phyloP scores from a whole-genome alignment of 2,113 vertebrate species.

The Xiphophorus maculatus region DNA sequence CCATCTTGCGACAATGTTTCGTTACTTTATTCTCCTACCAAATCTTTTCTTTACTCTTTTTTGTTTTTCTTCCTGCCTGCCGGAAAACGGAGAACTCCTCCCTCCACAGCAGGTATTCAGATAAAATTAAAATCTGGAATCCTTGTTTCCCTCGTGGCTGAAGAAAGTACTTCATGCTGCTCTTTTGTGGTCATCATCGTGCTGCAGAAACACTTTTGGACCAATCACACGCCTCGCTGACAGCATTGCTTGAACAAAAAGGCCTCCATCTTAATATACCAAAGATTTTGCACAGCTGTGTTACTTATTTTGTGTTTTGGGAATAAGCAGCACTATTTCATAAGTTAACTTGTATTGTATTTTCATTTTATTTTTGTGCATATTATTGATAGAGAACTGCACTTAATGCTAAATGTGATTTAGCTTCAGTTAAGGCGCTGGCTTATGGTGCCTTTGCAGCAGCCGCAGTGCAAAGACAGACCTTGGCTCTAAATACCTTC shows the following conservation, averaged over 20 bases:
- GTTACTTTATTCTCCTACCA: constrained; percentile 8
- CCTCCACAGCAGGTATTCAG: constrained; percentile 11
- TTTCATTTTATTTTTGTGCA: background rate
- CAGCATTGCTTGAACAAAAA: background rate
- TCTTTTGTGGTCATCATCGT: constrained; percentile 2
- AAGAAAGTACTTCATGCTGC: background rate
- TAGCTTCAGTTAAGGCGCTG: background rate
- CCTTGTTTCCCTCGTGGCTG: background rate
- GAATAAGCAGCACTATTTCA: background rate
- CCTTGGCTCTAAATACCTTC: background rate
- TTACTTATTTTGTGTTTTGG: background rate
- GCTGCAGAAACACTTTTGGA: constrained; percentile 15
- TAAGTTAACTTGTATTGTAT: background rate
- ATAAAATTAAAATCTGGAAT: constrained; percentile 10
- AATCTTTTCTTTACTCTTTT: background rate
- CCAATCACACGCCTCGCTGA: constrained; percentile 4
- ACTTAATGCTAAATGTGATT: background rate
- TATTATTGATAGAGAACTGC: background rate
- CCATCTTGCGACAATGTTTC: constrained; percentile 19
- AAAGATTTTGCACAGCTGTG: background rate
- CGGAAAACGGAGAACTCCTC: constrained; percentile 7
- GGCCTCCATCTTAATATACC: background rate
- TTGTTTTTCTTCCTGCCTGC: background rate
- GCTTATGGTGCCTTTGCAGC: background rate
- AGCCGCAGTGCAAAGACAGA: background rate